Percentiles rank a stretch among this genome's conserved stretches.
Evolutionary conservation across 2,113 vertebrate species (phyloP).

Genomic region (Charina bottae): DNA sequence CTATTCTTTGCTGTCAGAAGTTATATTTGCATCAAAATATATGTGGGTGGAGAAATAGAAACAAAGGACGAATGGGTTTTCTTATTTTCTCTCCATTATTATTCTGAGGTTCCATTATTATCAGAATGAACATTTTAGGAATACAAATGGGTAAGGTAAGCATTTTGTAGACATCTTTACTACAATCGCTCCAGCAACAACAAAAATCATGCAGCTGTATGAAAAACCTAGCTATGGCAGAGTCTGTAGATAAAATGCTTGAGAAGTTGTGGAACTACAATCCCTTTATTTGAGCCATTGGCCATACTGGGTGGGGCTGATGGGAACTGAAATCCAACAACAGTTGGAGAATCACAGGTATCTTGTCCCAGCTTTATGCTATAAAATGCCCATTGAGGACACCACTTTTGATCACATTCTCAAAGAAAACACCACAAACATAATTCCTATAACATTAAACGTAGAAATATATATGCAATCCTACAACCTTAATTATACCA

Average conservation of each 20-base stretch:
- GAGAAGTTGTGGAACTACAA: background rate
- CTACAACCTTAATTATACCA: background rate
- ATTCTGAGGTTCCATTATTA: background rate
- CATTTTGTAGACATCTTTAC: background rate
- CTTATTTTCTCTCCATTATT: background rate
- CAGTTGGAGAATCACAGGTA: background rate
- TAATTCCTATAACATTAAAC: background rate
- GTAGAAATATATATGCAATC: background rate
- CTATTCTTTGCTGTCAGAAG: background rate
- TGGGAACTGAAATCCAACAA: background rate
- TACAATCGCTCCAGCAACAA: background rate
- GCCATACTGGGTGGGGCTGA: background rate
- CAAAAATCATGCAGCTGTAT: background rate
- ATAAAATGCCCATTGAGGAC: background rate
- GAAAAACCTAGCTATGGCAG: background rate
- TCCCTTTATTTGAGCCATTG: background rate
- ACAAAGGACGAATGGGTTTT: background rate
- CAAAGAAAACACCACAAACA: background rate
- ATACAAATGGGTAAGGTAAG: background rate
- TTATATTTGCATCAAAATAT: background rate
- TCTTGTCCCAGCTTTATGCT: background rate
- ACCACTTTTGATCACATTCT: background rate
- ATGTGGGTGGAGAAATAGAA: background rate
- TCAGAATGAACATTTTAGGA: background rate
- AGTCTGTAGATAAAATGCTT: background rate